Conservation (phyloP, 2,797 vertebrate species). For the Erpetoichthys calabaricus region DNA sequence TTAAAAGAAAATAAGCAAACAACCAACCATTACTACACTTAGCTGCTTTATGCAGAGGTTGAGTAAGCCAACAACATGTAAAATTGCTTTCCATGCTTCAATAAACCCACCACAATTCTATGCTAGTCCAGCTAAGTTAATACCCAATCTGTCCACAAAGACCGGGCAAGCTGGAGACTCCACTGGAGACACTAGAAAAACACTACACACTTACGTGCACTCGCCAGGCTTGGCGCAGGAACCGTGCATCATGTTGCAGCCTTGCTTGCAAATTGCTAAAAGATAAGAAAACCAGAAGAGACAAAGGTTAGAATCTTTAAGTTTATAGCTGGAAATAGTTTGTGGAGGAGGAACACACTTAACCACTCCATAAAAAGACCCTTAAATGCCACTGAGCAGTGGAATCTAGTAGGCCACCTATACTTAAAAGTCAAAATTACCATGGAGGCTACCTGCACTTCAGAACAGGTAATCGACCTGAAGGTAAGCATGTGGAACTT, state of each 20-base stretch:
- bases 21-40: no score
- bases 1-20: no score
- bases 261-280: conserved; percentile 82
- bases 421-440: no score
- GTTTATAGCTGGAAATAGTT: no score
- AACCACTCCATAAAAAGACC: no score
- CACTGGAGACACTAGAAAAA: neutral
- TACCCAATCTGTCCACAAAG: neutral
- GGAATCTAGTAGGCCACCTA: no score
- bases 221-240: conserved; percentile 63
- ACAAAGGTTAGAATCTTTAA: neutral
- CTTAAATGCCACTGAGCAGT: no score
- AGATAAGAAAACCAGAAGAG: conserved; percentile 20
- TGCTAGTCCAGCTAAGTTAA: neutral
- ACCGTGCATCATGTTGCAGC: conserved; percentile 73
- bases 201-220: conserved; percentile 70
- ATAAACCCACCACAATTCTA: neutral
- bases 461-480: no score
- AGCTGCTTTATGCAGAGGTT: no score
- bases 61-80: conserved; percentile 3
- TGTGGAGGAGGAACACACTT: no score
- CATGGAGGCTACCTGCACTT: no score
- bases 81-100: conserved; percentile 1
- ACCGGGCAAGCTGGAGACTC: neutral
- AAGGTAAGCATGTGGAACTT: no score